Percentiles rank a stretch among this genome's conserved stretches.
These are phyloP conservation scores for Epinephelus cyanopodus DNA, from an alignment of 2,113 vertebrate species.

Conservation along the genomic window DNA sequence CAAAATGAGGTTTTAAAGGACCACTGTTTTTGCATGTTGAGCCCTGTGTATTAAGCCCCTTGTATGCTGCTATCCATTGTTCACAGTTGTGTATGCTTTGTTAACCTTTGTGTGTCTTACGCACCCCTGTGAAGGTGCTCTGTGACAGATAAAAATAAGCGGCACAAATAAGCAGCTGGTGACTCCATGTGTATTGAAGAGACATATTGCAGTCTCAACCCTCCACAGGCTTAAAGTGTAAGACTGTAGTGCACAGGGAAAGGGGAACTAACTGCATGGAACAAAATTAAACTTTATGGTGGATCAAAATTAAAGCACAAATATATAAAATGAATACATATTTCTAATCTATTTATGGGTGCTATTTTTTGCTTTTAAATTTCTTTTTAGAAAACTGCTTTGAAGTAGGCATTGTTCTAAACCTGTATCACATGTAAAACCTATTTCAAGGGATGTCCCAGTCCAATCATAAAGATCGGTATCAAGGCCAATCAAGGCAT, in stretches of 20 bases:
- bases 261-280: not conserved
- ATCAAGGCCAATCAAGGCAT: too few relatives aligned
- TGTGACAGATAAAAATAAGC: conserved; percentile 12
- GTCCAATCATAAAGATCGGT: too few relatives aligned
- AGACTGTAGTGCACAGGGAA: not conserved
- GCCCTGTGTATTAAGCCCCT: not conserved
- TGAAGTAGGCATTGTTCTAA: not conserved
- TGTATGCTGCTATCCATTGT: not conserved
- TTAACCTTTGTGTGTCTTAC: not conserved
- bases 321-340: not conserved
- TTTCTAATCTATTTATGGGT: not conserved
- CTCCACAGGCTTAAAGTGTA: not conserved
- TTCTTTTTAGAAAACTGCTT: not conserved
- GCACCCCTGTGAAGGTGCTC: not conserved
- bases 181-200: conserved; percentile 6
- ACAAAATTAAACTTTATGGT: not conserved
- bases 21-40: conserved; percentile 8
- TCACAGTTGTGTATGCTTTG: not conserved
- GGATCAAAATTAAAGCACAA: not conserved
- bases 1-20: conserved; percentile 36
- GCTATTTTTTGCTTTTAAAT: too few relatives aligned
- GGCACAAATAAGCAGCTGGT: conserved; percentile 27
- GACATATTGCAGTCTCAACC: conserved; percentile 1
- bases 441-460: too few relatives aligned
- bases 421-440: not conserved